Evolutionary conservation across 1,140 invertebrate species (phyloP).

Genomic region (Subanguina moxae): DNA sequence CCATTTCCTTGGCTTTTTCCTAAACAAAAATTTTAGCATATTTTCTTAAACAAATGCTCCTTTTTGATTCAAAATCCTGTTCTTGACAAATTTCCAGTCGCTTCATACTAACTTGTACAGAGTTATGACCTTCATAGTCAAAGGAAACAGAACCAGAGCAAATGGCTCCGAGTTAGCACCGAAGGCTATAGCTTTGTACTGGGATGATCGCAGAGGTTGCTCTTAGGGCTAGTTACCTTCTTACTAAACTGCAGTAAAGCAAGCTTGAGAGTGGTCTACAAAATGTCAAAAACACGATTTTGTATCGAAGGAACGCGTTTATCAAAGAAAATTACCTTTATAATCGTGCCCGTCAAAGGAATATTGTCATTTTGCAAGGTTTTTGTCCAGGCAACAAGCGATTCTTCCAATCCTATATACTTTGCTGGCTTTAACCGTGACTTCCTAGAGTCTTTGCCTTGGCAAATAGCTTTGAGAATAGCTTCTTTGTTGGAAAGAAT

Average conservation of each 20-base stretch:
- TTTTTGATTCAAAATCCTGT: too few species aligned
- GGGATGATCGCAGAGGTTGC: neutral
- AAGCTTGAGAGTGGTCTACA: too few species aligned
- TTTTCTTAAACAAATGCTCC: too few species aligned
- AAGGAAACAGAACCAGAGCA: too few species aligned
- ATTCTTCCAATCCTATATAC: slow-evolving; percentile 2
- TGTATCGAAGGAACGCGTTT: too few species aligned
- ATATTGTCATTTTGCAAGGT: neutral
- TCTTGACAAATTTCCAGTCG: too few species aligned
- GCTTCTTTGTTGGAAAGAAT: slow-evolving; percentile 1
- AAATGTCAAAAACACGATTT: too few species aligned
- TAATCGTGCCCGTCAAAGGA: neutral
- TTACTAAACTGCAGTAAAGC: too few species aligned
- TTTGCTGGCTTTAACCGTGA: neutral
- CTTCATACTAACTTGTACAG: too few species aligned
- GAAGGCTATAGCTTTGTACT: neutral
- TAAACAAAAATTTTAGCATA: neutral
- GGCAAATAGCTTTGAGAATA: slow-evolving; percentile 4
- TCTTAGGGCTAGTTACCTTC: too few species aligned
- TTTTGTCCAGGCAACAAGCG: neutral
- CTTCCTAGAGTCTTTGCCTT: neutral
- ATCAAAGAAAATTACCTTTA: slow-evolving; percentile 4
- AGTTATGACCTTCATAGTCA: too few species aligned
- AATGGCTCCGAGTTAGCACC: neutral
- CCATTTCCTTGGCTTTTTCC: neutral